Conservation (phyloP, 2,888 invertebrate species). For the Dascillus cervinus region DNA sequence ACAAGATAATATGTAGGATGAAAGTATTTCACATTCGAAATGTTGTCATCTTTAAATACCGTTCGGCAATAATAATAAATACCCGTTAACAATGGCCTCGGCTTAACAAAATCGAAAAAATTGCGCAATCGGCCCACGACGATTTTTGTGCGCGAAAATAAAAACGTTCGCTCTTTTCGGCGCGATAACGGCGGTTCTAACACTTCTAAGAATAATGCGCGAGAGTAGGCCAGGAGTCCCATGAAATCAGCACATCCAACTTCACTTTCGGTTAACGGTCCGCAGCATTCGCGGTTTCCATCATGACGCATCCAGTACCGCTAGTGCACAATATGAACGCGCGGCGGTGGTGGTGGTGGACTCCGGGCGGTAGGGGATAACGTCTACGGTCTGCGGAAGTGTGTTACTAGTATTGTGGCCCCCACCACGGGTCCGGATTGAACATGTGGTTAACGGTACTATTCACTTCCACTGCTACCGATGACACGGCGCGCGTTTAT, state of each 20-base stretch:
- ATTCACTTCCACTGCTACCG: conserved; percentile 31
- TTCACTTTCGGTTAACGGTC: conserved; percentile 39
- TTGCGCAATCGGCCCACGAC: too few species aligned
- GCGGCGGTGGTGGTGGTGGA: conserved; percentile 13
- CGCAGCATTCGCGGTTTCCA: conserved; percentile 13
- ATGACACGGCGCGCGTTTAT: conserved; percentile 1
- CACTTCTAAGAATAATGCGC: too few species aligned
- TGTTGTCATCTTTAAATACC: too few species aligned
- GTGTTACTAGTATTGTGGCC: conserved; percentile 29
- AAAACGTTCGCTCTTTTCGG: too few species aligned
- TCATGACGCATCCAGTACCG: conserved; percentile 22
- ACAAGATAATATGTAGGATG: too few species aligned
- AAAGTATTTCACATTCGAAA: too few species aligned
- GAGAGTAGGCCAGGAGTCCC: conserved; percentile 30
- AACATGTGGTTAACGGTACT: conserved; percentile 31
- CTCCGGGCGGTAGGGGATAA: conserved; percentile 14
- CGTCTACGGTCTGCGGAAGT: conserved; percentile 27
- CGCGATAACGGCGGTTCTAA: too few species aligned
- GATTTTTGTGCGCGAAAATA: too few species aligned
- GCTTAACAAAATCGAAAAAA: too few species aligned
- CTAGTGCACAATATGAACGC: conserved; percentile 21
- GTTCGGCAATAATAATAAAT: too few species aligned
- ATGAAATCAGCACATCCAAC: conserved; percentile 32
- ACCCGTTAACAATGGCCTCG: too few species aligned
- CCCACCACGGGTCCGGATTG: conserved; percentile 17